Evolutionary conservation across 2,888 invertebrate genomes (phyloP).

Genomic region (Hypena proboscidalis): DNA sequence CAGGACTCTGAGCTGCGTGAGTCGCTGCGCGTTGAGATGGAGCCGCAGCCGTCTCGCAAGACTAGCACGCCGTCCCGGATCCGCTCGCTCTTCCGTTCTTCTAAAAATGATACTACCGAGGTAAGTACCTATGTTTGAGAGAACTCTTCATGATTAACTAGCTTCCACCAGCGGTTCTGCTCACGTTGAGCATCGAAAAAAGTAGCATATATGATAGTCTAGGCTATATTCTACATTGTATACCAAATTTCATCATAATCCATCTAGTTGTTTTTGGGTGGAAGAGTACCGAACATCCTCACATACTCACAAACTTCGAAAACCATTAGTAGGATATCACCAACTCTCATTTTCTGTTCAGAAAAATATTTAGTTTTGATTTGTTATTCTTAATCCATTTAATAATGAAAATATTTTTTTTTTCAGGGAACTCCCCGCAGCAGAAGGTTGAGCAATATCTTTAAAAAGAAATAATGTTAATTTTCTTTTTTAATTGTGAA

Average conservation of each 20-base stretch:
- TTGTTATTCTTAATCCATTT: not conserved
- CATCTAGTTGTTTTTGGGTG: too few species aligned
- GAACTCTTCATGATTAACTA: not conserved
- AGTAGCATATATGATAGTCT: too few species aligned
- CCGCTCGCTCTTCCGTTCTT: conserved; percentile 84
- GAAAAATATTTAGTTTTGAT: not conserved
- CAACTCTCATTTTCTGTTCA: too few species aligned
- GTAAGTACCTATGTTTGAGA: conserved; percentile 49
- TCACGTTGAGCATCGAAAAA: too few species aligned
- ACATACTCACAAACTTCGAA: too few species aligned
- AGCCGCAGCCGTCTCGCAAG: conserved; percentile 74
- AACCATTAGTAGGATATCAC: too few species aligned
- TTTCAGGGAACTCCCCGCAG: conserved; percentile 82
- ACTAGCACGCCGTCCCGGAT: conserved; percentile 88
- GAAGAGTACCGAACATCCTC: too few species aligned
- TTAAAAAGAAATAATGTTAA: conserved; percentile 62
- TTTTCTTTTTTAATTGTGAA: conserved; percentile 21
- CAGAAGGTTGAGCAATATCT: conserved; percentile 79
- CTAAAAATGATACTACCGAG: conserved; percentile 75
- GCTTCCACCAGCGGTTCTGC: too few species aligned
- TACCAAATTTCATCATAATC: too few species aligned
- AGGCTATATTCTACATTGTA: too few species aligned
- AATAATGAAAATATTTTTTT: too few species aligned
- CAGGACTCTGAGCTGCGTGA: conserved; percentile 85
- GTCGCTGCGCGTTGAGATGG: conserved; percentile 83